Conservation (phyloP, 2,797 vertebrate genomes). For the Leptoclinus maculatus region DNA sequence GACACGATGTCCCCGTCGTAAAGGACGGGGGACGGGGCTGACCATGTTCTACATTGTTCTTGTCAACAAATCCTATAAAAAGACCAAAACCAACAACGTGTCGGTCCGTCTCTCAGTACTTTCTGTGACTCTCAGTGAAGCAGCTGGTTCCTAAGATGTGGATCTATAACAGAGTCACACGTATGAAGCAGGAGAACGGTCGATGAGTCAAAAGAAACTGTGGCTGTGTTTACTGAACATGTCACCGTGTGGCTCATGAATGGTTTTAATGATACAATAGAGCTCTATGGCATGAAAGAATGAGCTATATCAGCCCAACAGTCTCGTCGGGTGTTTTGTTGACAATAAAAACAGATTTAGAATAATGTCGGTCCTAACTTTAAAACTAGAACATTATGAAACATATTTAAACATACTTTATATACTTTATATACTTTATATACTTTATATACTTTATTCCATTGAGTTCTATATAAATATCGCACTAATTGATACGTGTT, state of each 20-base stretch:
- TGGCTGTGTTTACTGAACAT: no score
- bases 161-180: background rate
- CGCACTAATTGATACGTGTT: background rate
- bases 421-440: no score
- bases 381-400: background rate
- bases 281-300: background rate
- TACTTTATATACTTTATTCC: no score
- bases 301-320: background rate
- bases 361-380: background rate
- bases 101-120: no score
- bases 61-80: slow-evolving; percentile 11
- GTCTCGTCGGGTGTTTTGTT: slow-evolving; percentile 4
- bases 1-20: slow-evolving; percentile 26
- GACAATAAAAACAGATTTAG: background rate
- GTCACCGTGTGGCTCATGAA: no score
- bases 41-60: slow-evolving; percentile 1
- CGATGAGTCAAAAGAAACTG: no score
- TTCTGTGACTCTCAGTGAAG: background rate
- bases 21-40: background rate
- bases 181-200: background rate
- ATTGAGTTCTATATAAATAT: background rate
- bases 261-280: no score
- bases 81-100: background rate
- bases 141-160: background rate
- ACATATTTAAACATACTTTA: background rate